Percentiles rank a stretch among this genome's conserved stretches.
These are phyloP conservation scores for Drosophila varians DNA, from an alignment of 1,140 invertebrate species.

Conservation along the genomic window DNA sequence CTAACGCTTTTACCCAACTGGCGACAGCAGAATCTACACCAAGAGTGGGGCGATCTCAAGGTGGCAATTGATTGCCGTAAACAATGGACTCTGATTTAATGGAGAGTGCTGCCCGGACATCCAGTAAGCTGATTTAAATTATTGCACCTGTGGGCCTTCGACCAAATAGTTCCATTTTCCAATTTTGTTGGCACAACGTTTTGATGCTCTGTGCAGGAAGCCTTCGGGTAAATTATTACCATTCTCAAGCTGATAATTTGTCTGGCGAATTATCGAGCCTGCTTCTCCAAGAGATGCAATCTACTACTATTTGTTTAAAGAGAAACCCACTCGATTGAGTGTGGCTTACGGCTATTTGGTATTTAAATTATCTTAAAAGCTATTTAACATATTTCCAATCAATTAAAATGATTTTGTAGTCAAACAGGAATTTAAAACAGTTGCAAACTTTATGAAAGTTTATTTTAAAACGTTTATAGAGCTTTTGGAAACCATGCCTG, in stretches of 20 bases:
- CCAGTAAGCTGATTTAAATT: constrained; percentile 41
- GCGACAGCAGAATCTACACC: not conserved
- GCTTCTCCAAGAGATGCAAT: not conserved
- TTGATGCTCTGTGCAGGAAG: not conserved
- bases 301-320: not conserved
- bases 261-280: constrained; percentile 6
- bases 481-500: not conserved
- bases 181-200: not conserved
- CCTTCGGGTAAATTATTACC: constrained; percentile 20
- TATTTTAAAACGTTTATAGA: too few relatives aligned
- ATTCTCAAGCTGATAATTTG: constrained; percentile 3
- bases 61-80: constrained; percentile 72
- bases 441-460: too few relatives aligned
- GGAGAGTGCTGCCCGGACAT: constrained; percentile 35
- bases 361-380: not conserved
- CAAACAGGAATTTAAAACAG: not conserved
- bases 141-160: constrained; percentile 17
- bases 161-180: constrained; percentile 6
- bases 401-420: not conserved
- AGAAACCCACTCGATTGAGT: not conserved
- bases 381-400: not conserved
- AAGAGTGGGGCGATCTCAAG: constrained; percentile 34
- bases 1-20: constrained; percentile 3
- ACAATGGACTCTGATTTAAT: constrained; percentile 60
- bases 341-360: not conserved